Conservation (phyloP, 1,140 invertebrate genomes). For the Melipona quadrifasciata region DNA sequence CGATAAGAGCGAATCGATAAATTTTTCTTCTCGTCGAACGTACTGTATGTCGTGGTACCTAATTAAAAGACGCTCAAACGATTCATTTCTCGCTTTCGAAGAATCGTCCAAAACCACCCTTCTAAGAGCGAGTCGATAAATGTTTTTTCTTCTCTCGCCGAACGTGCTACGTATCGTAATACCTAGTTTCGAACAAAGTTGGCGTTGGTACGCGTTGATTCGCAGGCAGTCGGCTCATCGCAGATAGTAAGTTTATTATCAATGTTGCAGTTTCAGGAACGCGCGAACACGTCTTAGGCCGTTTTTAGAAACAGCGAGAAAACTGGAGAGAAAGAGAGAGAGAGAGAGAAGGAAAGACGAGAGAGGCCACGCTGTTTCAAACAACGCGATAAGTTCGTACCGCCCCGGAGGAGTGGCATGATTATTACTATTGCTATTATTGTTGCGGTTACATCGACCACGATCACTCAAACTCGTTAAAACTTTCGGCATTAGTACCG, state of each 20-base stretch:
- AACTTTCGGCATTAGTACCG: slow-evolving; percentile 79
- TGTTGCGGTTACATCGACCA: slow-evolving; percentile 79
- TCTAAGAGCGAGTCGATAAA: background rate
- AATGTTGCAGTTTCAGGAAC: background rate
- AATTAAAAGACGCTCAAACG: too few relatives aligned
- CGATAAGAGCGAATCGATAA: too few relatives aligned
- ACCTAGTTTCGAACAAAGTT: background rate
- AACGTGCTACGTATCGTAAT: background rate
- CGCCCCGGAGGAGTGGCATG: slow-evolving; percentile 65
- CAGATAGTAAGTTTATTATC: slow-evolving; percentile 4
- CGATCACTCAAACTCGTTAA: slow-evolving; percentile 81
- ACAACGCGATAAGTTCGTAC: slow-evolving; percentile 75
- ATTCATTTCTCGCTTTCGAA: too few relatives aligned
- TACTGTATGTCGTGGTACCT: too few relatives aligned
- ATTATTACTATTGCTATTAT: slow-evolving; percentile 78
- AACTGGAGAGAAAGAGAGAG: slow-evolving; percentile 17
- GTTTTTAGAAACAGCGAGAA: background rate
- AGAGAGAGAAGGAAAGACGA: slow-evolving; percentile 9
- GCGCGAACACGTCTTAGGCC: background rate
- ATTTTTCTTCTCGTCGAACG: too few relatives aligned
- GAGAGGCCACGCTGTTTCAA: slow-evolving; percentile 37
- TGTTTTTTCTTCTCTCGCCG: background rate
- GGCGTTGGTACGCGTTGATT: background rate
- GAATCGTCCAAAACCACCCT: too few relatives aligned
- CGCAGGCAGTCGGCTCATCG: background rate